Conservation (phyloP, 1,140 invertebrate species). For the Uloborus diversus region DNA sequence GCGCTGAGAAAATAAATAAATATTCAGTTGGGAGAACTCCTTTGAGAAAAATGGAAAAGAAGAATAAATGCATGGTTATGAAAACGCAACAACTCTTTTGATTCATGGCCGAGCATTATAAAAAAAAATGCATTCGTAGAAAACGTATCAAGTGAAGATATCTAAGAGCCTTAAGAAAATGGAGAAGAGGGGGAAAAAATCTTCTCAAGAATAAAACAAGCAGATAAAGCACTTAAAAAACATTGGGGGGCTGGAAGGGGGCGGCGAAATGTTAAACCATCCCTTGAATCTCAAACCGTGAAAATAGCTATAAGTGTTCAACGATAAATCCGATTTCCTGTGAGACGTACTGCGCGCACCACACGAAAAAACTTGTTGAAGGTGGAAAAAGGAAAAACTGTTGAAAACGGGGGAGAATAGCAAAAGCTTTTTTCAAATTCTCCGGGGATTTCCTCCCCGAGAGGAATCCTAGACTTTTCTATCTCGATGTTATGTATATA, state of each 20-base stretch:
- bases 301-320: slow-evolving; percentile 27
- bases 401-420: not conserved
- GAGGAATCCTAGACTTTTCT: not conserved
- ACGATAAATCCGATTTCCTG: slow-evolving; percentile 43
- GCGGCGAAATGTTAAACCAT: slow-evolving; percentile 44
- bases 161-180: no score
- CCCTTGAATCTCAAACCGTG: slow-evolving; percentile 31
- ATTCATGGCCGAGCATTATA: no score
- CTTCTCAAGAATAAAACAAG: no score
- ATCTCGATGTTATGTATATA: not conserved
- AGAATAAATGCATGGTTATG: no score
- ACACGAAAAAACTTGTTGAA: slow-evolving; percentile 23
- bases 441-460: not conserved
- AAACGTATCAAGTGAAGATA: no score
- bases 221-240: slow-evolving; percentile 44
- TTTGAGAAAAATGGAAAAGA: no score
- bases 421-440: slow-evolving; percentile 19
- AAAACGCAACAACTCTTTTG: no score
- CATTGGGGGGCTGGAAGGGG: no score
- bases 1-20: no score
- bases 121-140: no score
- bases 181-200: no score
- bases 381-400: not conserved
- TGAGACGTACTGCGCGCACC: not conserved
- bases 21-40: no score